phyloP scores from a whole-genome alignment of 2,888 invertebrate genomes.

The Blomia tropicalis region DNA sequence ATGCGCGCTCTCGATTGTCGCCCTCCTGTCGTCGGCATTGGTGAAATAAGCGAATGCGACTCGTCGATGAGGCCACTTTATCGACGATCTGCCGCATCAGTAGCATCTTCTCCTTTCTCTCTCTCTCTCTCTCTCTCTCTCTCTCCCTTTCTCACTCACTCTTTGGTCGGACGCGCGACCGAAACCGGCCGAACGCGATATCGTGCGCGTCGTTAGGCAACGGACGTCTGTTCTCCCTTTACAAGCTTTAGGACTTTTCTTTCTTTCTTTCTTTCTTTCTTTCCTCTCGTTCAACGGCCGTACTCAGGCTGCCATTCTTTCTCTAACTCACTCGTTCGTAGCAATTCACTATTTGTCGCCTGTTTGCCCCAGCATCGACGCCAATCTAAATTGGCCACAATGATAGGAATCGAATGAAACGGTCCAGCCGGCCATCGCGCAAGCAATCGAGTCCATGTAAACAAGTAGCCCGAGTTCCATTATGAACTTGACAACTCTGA shows the following conservation, averaged over 20 bases:
- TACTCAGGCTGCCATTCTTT: no score
- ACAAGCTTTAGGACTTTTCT: no score
- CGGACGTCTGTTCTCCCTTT: background rate
- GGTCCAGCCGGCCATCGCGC: background rate
- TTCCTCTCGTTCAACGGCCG: no score
- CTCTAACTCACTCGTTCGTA: background rate
- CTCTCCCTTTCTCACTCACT: no score
- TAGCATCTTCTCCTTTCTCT: background rate
- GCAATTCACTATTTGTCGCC: background rate
- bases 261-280: no score
- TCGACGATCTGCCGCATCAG: background rate
- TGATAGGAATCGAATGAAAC: background rate
- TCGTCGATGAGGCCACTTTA: background rate
- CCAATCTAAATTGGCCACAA: constrained; percentile 7
- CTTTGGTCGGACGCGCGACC: no score
- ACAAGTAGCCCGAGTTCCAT: background rate
- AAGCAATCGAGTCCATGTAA: background rate
- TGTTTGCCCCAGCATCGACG: background rate
- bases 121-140: no score
- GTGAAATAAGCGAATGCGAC: background rate
- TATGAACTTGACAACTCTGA: no score
- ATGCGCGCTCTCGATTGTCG: background rate
- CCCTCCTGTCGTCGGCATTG: background rate
- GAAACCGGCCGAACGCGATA: no score
- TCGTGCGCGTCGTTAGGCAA: background rate